Conservation (phyloP, 53 echinoderm and acorn worm species). For the Echinarachnius parma region DNA sequence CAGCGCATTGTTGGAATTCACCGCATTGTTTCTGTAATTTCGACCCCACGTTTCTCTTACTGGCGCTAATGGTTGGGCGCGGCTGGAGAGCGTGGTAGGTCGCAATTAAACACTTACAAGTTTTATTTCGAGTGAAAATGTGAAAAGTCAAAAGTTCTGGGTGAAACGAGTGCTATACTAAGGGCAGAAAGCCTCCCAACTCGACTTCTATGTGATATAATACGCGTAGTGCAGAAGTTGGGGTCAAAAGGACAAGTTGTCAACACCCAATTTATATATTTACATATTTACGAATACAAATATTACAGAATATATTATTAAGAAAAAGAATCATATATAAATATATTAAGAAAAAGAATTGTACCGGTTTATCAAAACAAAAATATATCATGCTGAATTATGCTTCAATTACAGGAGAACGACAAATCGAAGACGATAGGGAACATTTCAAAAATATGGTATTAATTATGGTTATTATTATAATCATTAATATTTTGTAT, state of each 20-base stretch:
- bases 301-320: background rate
- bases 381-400: too few species aligned
- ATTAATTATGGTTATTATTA: background rate
- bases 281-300: background rate
- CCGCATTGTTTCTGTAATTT: constrained; percentile 23
- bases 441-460: too few species aligned
- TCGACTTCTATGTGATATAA: too few species aligned
- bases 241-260: constrained; percentile 14
- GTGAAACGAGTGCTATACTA: too few species aligned
- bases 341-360: too few species aligned
- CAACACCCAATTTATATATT: background rate
- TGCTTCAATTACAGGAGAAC: too few species aligned
- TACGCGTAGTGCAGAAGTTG: too few species aligned
- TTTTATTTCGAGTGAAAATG: too few species aligned
- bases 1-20: constrained; percentile 9
- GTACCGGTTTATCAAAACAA: too few species aligned
- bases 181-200: too few species aligned
- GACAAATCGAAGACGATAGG: too few species aligned
- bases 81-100: background rate
- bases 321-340: background rate
- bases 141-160: too few species aligned
- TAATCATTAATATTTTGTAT: background rate
- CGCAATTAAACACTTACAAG: constrained; percentile 37
- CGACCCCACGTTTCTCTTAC: background rate
- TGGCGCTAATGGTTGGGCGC: background rate